Evolutionary conservation across 2,113 vertebrate species (phyloP), one percentile per base, ranked within the genome.

Genomic region (Oreochromis tanganicae): DNA sequence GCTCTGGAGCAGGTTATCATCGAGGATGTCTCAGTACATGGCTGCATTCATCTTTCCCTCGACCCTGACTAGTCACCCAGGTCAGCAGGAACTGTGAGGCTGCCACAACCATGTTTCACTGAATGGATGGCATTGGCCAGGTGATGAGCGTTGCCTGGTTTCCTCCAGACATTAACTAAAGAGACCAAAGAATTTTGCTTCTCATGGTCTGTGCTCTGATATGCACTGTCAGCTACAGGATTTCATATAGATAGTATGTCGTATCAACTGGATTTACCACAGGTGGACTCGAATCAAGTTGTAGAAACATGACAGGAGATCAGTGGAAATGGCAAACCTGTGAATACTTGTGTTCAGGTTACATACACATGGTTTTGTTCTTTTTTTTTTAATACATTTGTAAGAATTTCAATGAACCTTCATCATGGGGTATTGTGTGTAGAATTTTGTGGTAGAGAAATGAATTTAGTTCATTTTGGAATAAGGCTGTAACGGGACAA

Each of bases 101-200:
- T 59, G 27, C 56, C 27, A 2, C 27, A 0, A 0, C 56, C 56
- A 16, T 32, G 13, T 32, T 59, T 59, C 57, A 17, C 2, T 17
- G 2, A 32, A 32, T 32, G 57, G 16, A 2, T 59, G 57, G 14
- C 29, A 16, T 59, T 0, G 7, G 56, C 56, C 6, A 6, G 52
- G 9, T 54, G 52, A 54, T 54, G 19, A 54, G 21, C 55, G 4
- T 1, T 27, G 56, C 56, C 27, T 19, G 59, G 59, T 34, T 63
- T 63, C 5, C 59, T 63, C 9, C 59, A 19, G 59, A 63, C 59
- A 11, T 63, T 34, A 34, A 1, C 16, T 11, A 0, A 63, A 61
- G 1, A 61, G 29, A 10, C 29, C 29, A 6, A 63, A 36, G 0
- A 2, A 0, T 10, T 63, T 63, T 36, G 32, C 29, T 63, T 63